These are phyloP conservation scores for Plagodis dolabraria DNA, from an alignment of 2,888 invertebrate species.

Conservation along the genomic window DNA sequence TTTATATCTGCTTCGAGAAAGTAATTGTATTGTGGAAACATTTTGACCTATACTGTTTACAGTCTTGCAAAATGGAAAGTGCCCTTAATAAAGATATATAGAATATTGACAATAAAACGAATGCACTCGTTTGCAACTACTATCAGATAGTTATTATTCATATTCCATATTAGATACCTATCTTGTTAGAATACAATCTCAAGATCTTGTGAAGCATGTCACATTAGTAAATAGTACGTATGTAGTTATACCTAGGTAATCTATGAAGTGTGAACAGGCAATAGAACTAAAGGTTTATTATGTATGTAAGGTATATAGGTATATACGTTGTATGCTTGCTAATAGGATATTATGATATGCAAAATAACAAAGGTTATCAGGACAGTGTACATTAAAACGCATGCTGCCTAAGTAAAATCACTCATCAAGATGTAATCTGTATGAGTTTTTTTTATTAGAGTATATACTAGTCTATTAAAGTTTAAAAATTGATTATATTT, in stretches of 20 bases:
- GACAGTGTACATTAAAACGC: too few species aligned
- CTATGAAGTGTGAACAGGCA: conserved; percentile 29
- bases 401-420: too few species aligned
- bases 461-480: too few species aligned
- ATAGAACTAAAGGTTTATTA: not conserved
- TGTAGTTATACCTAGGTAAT: conserved; percentile 17
- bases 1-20: conserved; percentile 50
- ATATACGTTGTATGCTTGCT: not conserved
- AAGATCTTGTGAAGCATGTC: conserved; percentile 62
- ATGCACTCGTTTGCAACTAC: conserved; percentile 19
- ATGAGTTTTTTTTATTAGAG: too few species aligned
- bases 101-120: conserved; percentile 9
- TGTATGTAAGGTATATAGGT: not conserved
- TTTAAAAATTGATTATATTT: too few species aligned
- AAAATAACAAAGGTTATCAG: too few species aligned
- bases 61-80: conserved; percentile 10
- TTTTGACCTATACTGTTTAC: conserved; percentile 30
- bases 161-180: conserved; percentile 40
- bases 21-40: conserved; percentile 35
- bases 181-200: conserved; percentile 50
- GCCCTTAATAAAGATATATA: conserved; percentile 17
- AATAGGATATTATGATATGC: too few species aligned
- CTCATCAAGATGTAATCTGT: too few species aligned
- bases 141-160: conserved; percentile 52
- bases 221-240: conserved; percentile 38